Base-by-base conservation (phyloP, 1,140 invertebrate species). In the Leptestheria dahalacensis region DNA sequence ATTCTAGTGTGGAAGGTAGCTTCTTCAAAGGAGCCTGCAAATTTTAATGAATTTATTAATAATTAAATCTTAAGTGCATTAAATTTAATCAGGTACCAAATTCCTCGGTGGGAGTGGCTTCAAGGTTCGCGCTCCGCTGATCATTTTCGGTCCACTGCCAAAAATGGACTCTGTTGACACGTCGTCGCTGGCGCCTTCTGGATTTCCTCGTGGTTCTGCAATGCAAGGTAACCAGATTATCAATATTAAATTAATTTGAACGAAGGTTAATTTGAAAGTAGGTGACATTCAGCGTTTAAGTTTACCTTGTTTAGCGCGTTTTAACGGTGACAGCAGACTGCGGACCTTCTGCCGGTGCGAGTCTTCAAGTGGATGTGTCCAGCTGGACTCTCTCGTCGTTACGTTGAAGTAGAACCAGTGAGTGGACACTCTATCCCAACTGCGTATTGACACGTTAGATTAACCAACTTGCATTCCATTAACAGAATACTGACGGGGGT, bases 351-450 rank as follows among this genome's bases (percentile, higher is more conserved):
- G 33, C 15, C 49, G 23, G 33, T 60, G 58, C n/a, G 51, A 21
- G 11, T 60, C 26, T 12, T 60, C 51, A n/a, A 60, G 29, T 28
- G 58, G 58, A 53, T 60, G 58, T 2, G 49, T 11, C 58, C 58
- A 60, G 51, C 12, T 60, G 2, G 58, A 60, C 12, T 60, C 23
- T 24, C 51, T 28, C 21, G 47, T 60, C 18, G 41, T 21, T 20
- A 41, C 23, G 28, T 60, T 60, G 47, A 33, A 52, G 23, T 60
- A 60, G 21, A 60, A 60, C 58, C 58, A 60, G 49, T 58, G 57
- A 18, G 33, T 41, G 33, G 33, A 41, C 33, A 41, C 33, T 41
- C 33, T 41, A 15, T 41, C 33, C 6, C 6, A 41, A 41, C 33
- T 41, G 15, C 6, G 15, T 41, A 41, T 9, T 41, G 15, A 41